phyloP scores from a whole-genome alignment of 2,888 invertebrate species.

The Junonia oenone region DNA sequence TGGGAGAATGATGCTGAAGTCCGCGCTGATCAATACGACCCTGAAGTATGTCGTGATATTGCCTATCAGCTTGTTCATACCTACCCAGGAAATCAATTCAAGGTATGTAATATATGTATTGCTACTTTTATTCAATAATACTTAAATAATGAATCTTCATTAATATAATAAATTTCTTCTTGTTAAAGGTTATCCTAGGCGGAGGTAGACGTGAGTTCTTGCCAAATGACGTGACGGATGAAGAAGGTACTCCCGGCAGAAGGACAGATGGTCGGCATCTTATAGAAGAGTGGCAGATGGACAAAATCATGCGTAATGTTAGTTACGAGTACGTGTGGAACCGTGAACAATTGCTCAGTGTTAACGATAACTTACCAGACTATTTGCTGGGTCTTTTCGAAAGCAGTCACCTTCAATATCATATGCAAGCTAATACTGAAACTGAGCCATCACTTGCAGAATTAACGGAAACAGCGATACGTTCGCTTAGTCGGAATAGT shows the following conservation, averaged over 20 bases:
- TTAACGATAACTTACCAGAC: slow-evolving; percentile 71
- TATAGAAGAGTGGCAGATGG: slow-evolving; percentile 82
- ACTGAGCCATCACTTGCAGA: slow-evolving; percentile 69
- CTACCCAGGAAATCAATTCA: slow-evolving; percentile 26
- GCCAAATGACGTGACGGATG: slow-evolving; percentile 74
- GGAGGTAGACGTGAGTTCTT: slow-evolving; percentile 85
- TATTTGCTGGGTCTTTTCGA: slow-evolving; percentile 83
- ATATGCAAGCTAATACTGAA: slow-evolving; percentile 72
- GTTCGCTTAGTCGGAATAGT: slow-evolving; percentile 80
- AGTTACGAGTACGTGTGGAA: slow-evolving; percentile 78
- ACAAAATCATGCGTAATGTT: slow-evolving; percentile 53
- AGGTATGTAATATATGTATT: slow-evolving; percentile 24
- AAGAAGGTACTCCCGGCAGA: slow-evolving; percentile 62
- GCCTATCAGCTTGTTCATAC: slow-evolving; percentile 30
- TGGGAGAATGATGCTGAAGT: slow-evolving; percentile 77
- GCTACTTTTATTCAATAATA: no score
- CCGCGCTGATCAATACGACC: slow-evolving; percentile 39
- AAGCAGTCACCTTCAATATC: slow-evolving; percentile 82
- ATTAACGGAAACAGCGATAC: slow-evolving; percentile 81
- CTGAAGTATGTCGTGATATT: slow-evolving; percentile 56
- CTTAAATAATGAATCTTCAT: no score
- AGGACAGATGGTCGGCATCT: slow-evolving; percentile 82
- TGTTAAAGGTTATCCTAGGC: slow-evolving; percentile 82
- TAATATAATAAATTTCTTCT: no score
- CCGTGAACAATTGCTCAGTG: slow-evolving; percentile 72